A percentile compares a stretch with the other conserved stretches of the same genome.
Conservation (phyloP, 2,797 vertebrate species). For the Spea hammondii region DNA sequence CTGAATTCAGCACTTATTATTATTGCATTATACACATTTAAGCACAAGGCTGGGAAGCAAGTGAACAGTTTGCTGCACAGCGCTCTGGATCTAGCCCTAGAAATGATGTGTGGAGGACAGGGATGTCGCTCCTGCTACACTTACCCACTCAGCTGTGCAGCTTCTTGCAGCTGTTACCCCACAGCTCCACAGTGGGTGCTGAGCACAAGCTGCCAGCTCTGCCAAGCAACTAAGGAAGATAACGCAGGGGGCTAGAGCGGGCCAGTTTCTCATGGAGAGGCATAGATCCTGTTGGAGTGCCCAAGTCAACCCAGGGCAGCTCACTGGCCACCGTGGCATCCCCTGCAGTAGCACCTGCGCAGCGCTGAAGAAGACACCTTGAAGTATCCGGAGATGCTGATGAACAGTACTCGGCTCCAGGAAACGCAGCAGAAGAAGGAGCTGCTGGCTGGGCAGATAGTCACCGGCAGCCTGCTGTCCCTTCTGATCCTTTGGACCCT, state of each 20-base stretch:
- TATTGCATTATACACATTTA: too few relatives aligned
- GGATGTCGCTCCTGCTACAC: conserved; percentile 11
- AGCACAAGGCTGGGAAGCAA: not conserved
- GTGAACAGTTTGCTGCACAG: conserved; percentile 3
- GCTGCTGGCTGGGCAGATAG: conserved; percentile 62
- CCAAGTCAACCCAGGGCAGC: conserved; percentile 19
- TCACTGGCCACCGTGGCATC: conserved; percentile 6
- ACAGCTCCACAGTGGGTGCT: conserved; percentile 1
- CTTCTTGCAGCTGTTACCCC: conserved; percentile 14
- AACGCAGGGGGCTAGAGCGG: conserved; percentile 38
- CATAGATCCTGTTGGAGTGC: not conserved
- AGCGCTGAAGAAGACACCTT: conserved; percentile 9
- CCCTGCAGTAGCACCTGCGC: conserved; percentile 13
- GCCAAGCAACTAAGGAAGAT: conserved; percentile 9
- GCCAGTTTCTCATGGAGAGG: conserved; percentile 24
- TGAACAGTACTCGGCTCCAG: conserved; percentile 34
- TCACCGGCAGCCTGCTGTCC: conserved; percentile 81
- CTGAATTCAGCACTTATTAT: not conserved
- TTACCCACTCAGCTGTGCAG: conserved; percentile 19
- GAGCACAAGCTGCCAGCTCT: conserved; percentile 1
- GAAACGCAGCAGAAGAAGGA: conserved; percentile 23
- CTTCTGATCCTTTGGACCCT: conserved; percentile 90
- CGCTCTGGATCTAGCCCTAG: not conserved
- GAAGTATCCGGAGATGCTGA: conserved; percentile 34
- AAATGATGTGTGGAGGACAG: conserved; percentile 33